Evolutionary conservation across 2,797 vertebrate species (phyloP).

Genomic region (Eutrigla gurnardus): DNA sequence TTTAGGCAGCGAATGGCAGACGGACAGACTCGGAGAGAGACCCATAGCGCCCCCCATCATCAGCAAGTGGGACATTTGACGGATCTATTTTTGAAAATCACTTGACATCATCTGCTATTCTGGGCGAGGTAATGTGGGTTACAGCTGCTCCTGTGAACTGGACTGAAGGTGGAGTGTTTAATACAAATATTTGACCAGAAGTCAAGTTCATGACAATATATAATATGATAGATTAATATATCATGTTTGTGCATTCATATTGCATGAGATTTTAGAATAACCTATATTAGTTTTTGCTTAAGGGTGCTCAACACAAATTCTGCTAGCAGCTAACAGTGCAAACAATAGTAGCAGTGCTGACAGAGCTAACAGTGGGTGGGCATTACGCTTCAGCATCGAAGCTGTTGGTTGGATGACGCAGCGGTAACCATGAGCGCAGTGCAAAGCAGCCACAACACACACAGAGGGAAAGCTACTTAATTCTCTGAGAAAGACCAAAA

Average conservation of each 20-base stretch:
- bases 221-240: background rate
- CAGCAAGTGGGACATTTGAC: constrained; percentile 65
- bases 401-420: no score
- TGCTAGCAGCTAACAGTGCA: background rate
- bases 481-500: no score
- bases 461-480: no score
- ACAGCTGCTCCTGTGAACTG: constrained; percentile 72
- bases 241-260: background rate
- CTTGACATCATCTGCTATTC: constrained; percentile 71
- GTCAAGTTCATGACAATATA: constrained; percentile 16
- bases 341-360: background rate
- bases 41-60: constrained; percentile 12
- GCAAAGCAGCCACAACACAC: no score
- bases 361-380: no score
- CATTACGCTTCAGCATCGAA: no score
- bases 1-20: background rate
- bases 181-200: constrained; percentile 23
- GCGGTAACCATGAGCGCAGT: no score
- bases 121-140: constrained; percentile 76
- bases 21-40: background rate
- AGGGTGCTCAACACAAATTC: background rate
- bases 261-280: background rate
- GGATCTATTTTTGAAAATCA: constrained; percentile 74
- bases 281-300: background rate
- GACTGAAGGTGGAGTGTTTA: constrained; percentile 36